Base-by-base conservation (phyloP, 2,113 vertebrate genomes). In the Amphilophus citrinellus region DNA sequence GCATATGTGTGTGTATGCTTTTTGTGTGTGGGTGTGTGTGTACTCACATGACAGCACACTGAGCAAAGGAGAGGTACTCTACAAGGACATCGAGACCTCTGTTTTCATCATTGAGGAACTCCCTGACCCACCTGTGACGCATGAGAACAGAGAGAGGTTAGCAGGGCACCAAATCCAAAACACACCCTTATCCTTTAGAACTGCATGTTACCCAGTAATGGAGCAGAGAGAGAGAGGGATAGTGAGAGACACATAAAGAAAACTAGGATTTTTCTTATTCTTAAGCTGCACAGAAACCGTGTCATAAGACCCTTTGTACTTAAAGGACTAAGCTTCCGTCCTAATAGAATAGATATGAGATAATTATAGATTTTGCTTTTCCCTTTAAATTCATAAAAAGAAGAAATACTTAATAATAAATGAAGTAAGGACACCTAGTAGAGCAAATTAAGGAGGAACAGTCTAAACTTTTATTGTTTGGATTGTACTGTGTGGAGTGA, bases 81-180 rank as follows among this genome's bases (percentile, higher is more conserved):
- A 99, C 98, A 95, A 99, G 93, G 88, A 98, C 96, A 5, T 99
- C 98, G 91, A 99, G 95, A 59, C 98, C 98, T 94, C 97, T 96
- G 96, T 99, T 99, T 80, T 98, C 98, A 39, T 98, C 97, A 20
- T 98, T 99, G 84, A 99, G 97, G 95, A 99, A 99, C 92, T 99
- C 98, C 18, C 98, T 97, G 42, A 99, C 98, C 98, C 98, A 99
- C 91, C 98, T 99, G 92, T 92, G 90, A 90, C 71, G 58, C 85
- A 81, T 14, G 58, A 24, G 63, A 79, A 84, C 14, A 90, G 18
- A 92, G 73, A 88, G 60, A n/a, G 77, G 84, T 92, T 39, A 93
- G 56, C 7, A n/a, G 79, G 85, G 62, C 71, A 39, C 44, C 71
- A 17, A n/a, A 85, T 84, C 79, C 90, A 81, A 79, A 88, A 65